Base-by-base conservation (phyloP, 2,113 vertebrate species). In the Leptobrachium ailaonicum region DNA sequence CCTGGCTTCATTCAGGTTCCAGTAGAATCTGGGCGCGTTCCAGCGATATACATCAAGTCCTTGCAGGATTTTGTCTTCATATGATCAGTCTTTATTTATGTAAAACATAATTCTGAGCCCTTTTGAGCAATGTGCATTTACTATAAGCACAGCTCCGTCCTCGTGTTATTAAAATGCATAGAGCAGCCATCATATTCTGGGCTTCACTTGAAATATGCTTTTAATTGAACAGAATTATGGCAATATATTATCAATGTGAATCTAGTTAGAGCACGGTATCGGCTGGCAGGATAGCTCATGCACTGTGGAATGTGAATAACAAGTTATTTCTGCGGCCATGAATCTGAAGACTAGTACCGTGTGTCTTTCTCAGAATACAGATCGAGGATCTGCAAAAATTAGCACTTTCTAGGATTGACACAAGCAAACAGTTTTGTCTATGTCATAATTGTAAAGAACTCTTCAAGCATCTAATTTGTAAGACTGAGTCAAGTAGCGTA, bases 211-310 rank as follows among this genome's bases (percentile, higher is more conserved):
- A 91, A 91, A 92, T 92, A 90, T 89, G 90, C 86, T 91, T 91
- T 92, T 91, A 92, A 90, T 91, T 90, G 91, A 90, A 89, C 85
- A 85, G 89, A 90, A 90, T 90, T 87, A 85, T 88, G 86, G 83
- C 88, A 58, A 86, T 88, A 88, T 89, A 86, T 92, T 90, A 88
- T 79, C 86, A 81, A 41, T 66, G 77, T 81, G 85, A 87, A 84
- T 86, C 86, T 88, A 87, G 83, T 85, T 88, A 78, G 81, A 77
- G 64, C 80, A 56, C 72, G 64, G 78, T 79, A 41, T 13, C 84
- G 83, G 77, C 83, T 89, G 71, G 72, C 47, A 69, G 10, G 54
- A 73, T 50, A 41, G 73, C 69, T 75, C 73, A 73, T 83, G 84
- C 80, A 81, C 44, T 72, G 0, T 73, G 75, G 69, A 82, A 76